phyloP scores from a whole-genome alignment of 1,140 invertebrate species.

The Cecropterus lyciades region DNA sequence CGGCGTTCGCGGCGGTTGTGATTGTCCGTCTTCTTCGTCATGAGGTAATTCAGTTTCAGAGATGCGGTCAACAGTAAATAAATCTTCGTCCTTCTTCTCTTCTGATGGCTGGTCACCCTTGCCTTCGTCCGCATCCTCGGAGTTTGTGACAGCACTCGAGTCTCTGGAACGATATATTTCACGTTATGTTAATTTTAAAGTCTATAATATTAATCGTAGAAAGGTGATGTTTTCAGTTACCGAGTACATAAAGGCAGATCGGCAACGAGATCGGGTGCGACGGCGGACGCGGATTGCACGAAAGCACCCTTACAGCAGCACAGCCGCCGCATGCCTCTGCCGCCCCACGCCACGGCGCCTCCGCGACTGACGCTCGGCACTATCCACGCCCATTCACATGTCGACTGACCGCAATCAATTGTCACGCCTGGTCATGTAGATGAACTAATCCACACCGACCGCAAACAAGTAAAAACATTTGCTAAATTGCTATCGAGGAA shows the following conservation, averaged over 20 bases:
- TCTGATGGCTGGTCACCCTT: slow-evolving; percentile 34
- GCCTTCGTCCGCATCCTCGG: slow-evolving; percentile 38
- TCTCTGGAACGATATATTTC: slow-evolving; percentile 60
- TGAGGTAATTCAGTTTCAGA: slow-evolving; percentile 19
- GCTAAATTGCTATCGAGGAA: neutral
- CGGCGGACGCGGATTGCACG: slow-evolving; percentile 52
- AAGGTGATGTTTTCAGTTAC: slow-evolving; percentile 39
- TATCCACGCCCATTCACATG: slow-evolving; percentile 42
- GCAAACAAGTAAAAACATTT: slow-evolving; percentile 56
- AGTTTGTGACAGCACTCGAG: slow-evolving; percentile 56
- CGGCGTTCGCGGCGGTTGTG: slow-evolving; percentile 57
- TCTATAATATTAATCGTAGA: neutral
- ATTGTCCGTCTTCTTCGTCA: slow-evolving; percentile 31
- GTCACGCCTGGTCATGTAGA: slow-evolving; percentile 59
- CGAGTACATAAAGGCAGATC: slow-evolving; percentile 70
- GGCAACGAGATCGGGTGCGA: slow-evolving; percentile 71
- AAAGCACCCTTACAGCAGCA: slow-evolving; percentile 62
- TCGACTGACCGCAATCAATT: slow-evolving; percentile 57
- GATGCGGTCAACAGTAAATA: slow-evolving; percentile 15
- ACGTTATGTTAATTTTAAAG: neutral
- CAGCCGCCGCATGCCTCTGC: slow-evolving; percentile 75
- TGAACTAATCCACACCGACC: slow-evolving; percentile 58
- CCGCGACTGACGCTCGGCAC: slow-evolving; percentile 61
- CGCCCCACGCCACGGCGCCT: slow-evolving; percentile 71
- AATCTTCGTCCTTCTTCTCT: slow-evolving; percentile 19